Conservation (phyloP, 2,113 vertebrate genomes). For the Odobenus rosmarus region DNA sequence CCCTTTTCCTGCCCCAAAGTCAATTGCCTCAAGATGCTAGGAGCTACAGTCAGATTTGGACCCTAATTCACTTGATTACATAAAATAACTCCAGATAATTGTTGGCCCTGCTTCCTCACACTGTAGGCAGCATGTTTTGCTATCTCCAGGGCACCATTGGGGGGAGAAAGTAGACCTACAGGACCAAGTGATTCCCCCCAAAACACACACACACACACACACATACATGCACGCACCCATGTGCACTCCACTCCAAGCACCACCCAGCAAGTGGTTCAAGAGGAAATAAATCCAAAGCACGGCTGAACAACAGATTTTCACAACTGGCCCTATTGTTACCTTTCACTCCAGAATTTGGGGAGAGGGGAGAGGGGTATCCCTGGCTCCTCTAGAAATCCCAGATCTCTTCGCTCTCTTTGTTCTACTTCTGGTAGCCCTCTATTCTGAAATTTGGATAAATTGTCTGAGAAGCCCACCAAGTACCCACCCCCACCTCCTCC, state of each 20-base stretch:
- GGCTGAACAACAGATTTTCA: constrained; percentile 3
- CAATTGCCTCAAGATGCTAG: constrained; percentile 26
- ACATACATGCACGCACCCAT: background rate
- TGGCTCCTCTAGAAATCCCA: background rate
- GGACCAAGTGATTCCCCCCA: constrained; percentile 26
- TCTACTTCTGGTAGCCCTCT: background rate
- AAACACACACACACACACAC: background rate
- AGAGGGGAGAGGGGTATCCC: background rate
- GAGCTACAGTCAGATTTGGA: constrained; percentile 38
- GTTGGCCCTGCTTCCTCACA: constrained; percentile 52
- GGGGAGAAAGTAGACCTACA: constrained; percentile 64
- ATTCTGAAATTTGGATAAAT: constrained; percentile 31
- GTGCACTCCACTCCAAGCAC: background rate
- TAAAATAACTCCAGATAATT: constrained; percentile 74
- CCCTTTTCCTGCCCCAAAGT: background rate
- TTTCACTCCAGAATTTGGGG: constrained; percentile 24
- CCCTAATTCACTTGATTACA: constrained; percentile 66
- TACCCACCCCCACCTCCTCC: background rate
- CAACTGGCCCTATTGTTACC: background rate
- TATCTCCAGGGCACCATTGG: constrained; percentile 70
- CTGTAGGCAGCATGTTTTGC: constrained; percentile 62
- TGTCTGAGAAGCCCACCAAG: background rate
- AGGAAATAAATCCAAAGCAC: constrained; percentile 40
- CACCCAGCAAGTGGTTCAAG: constrained; percentile 49
- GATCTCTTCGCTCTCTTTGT: background rate